Evolutionary conservation across 2,888 invertebrate species (phyloP).

Genomic region (Galeopsomyia nigrocyanea): DNA sequence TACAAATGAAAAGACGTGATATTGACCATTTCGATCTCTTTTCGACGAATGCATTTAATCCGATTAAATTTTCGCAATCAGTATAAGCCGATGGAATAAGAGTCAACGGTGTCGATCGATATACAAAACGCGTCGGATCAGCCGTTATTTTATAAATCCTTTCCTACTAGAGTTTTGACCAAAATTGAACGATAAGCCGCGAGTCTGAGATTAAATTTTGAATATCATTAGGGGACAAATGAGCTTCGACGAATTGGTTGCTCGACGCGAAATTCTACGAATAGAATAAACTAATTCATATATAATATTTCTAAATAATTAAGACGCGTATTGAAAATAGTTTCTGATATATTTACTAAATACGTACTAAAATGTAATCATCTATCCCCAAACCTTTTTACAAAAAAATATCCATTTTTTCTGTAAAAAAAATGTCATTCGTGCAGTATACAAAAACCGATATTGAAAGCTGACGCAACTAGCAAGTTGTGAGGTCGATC

Average conservation of each 20-base stretch:
- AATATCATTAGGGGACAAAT: slow-evolving; percentile 26
- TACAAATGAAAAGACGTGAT: not conserved
- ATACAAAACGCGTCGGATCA: slow-evolving; percentile 14
- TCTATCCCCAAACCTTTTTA: too few species aligned
- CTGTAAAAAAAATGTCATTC: too few species aligned
- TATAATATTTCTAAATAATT: too few species aligned
- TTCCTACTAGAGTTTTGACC: slow-evolving; percentile 7
- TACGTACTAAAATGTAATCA: too few species aligned
- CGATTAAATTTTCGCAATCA: slow-evolving; percentile 41
- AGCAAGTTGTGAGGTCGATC: slow-evolving; percentile 3
- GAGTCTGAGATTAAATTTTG: slow-evolving; percentile 20
- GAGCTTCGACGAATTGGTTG: too few species aligned
- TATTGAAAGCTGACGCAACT: not conserved
- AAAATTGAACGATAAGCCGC: not conserved
- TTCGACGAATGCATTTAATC: slow-evolving; percentile 27
- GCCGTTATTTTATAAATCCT: slow-evolving; percentile 34
- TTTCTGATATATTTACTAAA: too few species aligned
- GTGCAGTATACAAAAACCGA: not conserved
- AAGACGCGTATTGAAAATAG: too few species aligned
- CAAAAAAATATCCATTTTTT: too few species aligned
- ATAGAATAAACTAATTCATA: too few species aligned
- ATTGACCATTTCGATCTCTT: slow-evolving; percentile 3
- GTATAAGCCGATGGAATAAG: slow-evolving; percentile 15
- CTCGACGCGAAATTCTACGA: too few species aligned
- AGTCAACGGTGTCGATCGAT: slow-evolving; percentile 36